Conservation (phyloP, 2,888 invertebrate species). For the Exocentrus adspersus region DNA sequence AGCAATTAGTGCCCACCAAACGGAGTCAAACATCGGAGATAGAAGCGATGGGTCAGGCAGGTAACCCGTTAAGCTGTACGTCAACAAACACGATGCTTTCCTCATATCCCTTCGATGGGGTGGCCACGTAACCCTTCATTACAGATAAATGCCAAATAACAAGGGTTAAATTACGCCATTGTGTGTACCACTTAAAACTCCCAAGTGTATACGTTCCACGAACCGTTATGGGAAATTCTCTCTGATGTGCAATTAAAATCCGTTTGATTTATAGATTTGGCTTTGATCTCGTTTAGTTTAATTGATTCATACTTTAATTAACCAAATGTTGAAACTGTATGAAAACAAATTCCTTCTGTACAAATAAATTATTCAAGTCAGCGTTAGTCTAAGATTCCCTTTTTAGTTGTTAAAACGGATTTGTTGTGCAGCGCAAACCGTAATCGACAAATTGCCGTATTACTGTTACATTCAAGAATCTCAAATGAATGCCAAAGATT, state of each 20-base stretch:
- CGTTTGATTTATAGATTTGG: constrained; percentile 33
- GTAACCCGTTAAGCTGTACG: constrained; percentile 26
- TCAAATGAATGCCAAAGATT: not conserved
- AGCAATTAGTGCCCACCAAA: constrained; percentile 28
- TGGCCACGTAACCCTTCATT: constrained; percentile 54
- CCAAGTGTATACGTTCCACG: constrained; percentile 32
- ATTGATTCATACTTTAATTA: constrained; percentile 15
- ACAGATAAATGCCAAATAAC: constrained; percentile 56
- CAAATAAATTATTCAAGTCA: too few species aligned
- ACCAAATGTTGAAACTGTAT: too few species aligned
- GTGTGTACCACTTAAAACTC: constrained; percentile 52
- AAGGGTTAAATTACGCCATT: constrained; percentile 59
- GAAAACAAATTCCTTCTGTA: too few species aligned
- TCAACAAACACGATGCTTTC: constrained; percentile 11
- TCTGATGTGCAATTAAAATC: constrained; percentile 29
- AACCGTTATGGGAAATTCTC: constrained; percentile 39
- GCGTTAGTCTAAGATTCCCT: too few species aligned
- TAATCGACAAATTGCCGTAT: not conserved
- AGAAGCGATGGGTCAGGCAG: constrained; percentile 13
- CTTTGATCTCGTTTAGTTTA: constrained; percentile 15
- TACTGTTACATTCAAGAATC: not conserved
- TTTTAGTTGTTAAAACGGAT: too few species aligned
- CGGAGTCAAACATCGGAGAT: constrained; percentile 22
- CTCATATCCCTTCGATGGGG: constrained; percentile 29
- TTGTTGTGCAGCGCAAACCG: not conserved